Evolutionary conservation across 2,113 vertebrate genomes (phyloP).

Genomic region (Arizona elegans): DNA sequence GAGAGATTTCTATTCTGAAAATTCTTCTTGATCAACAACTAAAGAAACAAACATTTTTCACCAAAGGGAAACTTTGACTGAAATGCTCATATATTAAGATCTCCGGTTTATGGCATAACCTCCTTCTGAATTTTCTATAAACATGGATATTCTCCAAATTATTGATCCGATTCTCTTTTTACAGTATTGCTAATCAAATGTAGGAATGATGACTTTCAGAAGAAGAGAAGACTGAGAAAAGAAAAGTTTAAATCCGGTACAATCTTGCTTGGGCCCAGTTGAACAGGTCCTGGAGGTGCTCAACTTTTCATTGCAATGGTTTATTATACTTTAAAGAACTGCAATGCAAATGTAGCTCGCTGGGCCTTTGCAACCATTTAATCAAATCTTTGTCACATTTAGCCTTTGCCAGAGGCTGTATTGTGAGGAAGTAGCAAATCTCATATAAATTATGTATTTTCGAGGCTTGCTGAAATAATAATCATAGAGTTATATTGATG

Average conservation of each 20-base stretch:
- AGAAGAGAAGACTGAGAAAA: not conserved
- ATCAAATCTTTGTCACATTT: constrained; percentile 25
- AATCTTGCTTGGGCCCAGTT: not conserved
- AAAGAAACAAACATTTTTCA: not conserved
- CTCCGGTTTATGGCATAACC: not conserved
- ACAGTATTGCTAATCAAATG: constrained; percentile 15
- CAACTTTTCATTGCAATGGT: fast-evolving
- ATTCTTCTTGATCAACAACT: not conserved
- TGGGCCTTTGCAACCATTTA: constrained; percentile 39
- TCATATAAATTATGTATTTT: constrained; percentile 52
- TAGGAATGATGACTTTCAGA: not conserved
- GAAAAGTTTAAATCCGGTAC: not conserved
- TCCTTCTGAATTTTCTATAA: not conserved
- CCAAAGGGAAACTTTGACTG: not conserved
- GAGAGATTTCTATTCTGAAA: not conserved
- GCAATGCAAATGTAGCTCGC: constrained; percentile 14
- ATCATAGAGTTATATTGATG: constrained; percentile 27
- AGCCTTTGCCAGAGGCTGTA: constrained; percentile 36
- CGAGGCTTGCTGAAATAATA: constrained; percentile 30
- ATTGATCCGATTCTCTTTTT: constrained; percentile 18
- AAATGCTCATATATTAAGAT: not conserved
- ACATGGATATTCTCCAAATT: not conserved
- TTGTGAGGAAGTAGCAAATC: constrained; percentile 36
- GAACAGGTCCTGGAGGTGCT: not conserved
- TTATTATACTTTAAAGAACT: not conserved